phyloP scores from a whole-genome alignment of 2,797 vertebrate species.

The Enteromius trimaculatus region DNA sequence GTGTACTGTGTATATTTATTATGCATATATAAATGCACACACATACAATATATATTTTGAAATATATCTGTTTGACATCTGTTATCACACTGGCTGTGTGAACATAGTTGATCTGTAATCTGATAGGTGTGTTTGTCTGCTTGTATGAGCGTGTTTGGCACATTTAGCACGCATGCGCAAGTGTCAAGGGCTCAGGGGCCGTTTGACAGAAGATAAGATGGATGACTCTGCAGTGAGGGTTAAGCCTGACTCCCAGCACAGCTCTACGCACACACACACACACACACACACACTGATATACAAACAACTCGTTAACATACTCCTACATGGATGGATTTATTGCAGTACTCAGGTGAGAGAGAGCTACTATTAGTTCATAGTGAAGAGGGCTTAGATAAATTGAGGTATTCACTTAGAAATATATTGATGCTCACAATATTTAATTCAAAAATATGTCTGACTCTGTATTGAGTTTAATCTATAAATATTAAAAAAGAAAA shows the following conservation, averaged over 20 bases:
- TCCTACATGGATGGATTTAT: conserved; percentile 13
- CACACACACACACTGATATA: conserved; percentile 29
- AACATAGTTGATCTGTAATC: conserved; percentile 7
- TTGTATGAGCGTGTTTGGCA: not conserved
- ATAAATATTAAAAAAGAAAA: not conserved
- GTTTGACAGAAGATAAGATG: conserved; percentile 51
- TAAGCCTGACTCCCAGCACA: conserved; percentile 26
- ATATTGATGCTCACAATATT: not conserved
- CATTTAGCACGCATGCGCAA: conserved; percentile 6
- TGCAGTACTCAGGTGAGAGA: not conserved
- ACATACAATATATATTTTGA: too few species aligned
- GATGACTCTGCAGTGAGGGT: conserved; percentile 47
- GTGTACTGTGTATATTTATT: too few species aligned
- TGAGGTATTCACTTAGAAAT: conserved; percentile 10
- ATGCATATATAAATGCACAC: too few species aligned
- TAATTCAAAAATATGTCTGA: not conserved
- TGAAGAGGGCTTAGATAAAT: conserved; percentile 22
- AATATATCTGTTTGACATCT: not conserved
- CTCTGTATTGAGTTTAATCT: not conserved
- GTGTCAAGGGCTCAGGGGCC: conserved; percentile 10
- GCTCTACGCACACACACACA: conserved; percentile 31
- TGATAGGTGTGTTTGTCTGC: not conserved
- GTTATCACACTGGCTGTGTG: conserved; percentile 2
- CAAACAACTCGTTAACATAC: conserved; percentile 25
- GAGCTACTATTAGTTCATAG: conserved; percentile 33